A percentile compares a stretch with the other conserved stretches of the same genome.
phyloP scores from a whole-genome alignment of 2,888 invertebrate genomes.

The Tryphoninae sp. region DNA sequence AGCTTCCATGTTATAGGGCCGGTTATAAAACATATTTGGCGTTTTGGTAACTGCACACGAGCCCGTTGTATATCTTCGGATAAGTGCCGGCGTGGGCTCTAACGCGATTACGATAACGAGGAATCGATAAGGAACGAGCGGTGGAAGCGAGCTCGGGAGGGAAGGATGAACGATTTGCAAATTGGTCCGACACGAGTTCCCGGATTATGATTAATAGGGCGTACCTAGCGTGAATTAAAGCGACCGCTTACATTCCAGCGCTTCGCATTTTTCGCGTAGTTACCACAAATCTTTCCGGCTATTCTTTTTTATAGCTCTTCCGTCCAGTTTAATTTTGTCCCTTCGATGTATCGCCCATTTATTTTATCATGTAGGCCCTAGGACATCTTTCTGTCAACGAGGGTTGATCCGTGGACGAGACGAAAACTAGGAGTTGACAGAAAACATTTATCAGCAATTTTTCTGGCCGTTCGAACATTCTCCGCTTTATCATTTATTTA shows the following conservation, averaged over 20 bases:
- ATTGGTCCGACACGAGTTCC: constrained; percentile 64
- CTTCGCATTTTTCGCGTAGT: not conserved
- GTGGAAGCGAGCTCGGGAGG: constrained; percentile 48
- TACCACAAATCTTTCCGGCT: constrained; percentile 51
- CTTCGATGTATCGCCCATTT: constrained; percentile 22
- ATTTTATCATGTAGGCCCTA: no score
- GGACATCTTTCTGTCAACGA: no score
- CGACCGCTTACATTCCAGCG: constrained; percentile 14
- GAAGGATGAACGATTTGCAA: constrained; percentile 63
- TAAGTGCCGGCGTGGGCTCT: constrained; percentile 53
- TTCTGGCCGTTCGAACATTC: constrained; percentile 24
- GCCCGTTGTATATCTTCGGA: constrained; percentile 58
- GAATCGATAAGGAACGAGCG: constrained; percentile 61
- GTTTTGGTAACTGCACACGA: constrained; percentile 56
- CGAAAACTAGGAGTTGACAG: constrained; percentile 17
- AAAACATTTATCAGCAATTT: not conserved
- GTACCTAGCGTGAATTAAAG: constrained; percentile 66
- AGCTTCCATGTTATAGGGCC: constrained; percentile 23
- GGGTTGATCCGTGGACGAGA: not conserved
- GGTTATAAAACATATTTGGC: constrained; percentile 59
- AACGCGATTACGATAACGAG: constrained; percentile 62
- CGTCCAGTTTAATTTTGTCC: not conserved
- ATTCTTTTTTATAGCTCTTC: constrained; percentile 58
- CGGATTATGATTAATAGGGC: constrained; percentile 68
- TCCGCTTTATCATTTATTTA: constrained; percentile 45